Percentiles rank a stretch among this genome's conserved stretches.
These are phyloP conservation scores for Barypeithes pellucidus DNA, from an alignment of 2,888 invertebrate species.

Conservation along the genomic window DNA sequence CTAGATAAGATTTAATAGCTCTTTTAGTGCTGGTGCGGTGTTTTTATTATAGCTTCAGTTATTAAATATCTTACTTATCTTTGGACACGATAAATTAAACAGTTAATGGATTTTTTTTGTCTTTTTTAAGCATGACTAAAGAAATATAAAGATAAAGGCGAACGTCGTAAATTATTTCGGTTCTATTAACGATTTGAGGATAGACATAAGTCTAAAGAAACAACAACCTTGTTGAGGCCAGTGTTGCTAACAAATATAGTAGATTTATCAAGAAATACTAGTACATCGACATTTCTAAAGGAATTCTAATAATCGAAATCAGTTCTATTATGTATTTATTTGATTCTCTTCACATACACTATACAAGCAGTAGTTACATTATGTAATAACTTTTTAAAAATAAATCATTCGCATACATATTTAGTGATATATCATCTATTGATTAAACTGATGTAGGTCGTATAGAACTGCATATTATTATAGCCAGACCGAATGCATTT, in stretches of 20 bases:
- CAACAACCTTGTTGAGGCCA: no score
- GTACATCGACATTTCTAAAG: no score
- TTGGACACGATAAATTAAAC: slow-evolving; percentile 6
- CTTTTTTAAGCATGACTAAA: not conserved
- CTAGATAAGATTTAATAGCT: slow-evolving; percentile 32
- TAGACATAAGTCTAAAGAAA: no score
- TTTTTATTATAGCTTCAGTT: slow-evolving; percentile 24
- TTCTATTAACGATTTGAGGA: no score
- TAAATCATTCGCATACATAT: not conserved
- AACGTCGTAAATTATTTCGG: no score
- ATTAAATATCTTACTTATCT: slow-evolving; percentile 33
- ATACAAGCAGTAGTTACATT: no score
- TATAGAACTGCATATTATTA: not conserved
- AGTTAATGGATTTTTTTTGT: not conserved
- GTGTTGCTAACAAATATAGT: no score
- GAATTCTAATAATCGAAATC: no score
- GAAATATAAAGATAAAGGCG: slow-evolving; percentile 1
- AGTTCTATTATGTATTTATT: no score
- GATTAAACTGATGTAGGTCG: not conserved
- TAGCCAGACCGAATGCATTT: not conserved
- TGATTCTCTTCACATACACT: no score
- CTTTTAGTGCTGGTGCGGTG: slow-evolving; percentile 29
- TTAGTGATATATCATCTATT: not conserved
- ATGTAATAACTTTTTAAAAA: no score
- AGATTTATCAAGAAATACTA: no score